Evolutionary conservation across 2,888 invertebrate species (phyloP), one percentile per base, ranked within the genome.

Genomic region (Noctua janthina): DNA sequence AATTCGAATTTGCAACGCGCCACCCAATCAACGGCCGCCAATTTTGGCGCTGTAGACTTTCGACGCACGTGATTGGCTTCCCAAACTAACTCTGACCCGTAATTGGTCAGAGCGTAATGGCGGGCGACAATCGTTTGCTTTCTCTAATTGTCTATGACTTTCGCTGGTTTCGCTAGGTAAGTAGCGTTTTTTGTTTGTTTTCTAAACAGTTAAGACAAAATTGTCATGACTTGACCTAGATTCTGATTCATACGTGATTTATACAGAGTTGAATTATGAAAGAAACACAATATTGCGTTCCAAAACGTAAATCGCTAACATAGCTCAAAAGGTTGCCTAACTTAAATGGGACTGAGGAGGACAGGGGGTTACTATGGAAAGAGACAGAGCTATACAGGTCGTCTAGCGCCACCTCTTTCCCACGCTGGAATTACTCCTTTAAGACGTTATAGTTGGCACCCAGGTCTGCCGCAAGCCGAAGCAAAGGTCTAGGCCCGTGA

Each of bases 121-220:
- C 81, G 83, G 75, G 84, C 86, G 90, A 90, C 90, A 84, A 91
- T 91, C 87, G 89, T 89, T 91, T 88, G 93, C 94, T 95, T 95
- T 93, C 94, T 94, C 94, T 93, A 91, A 93, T 93, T 93, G 92
- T 93, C 90, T 92, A 90, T 92, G 90, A 94, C 95, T 95, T 95
- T 95, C 95, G 93, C 94, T 94, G 84, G 90, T 89, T 91, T 91
- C 90, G 90, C 88, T 87, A 68, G 70, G 59, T 85, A 78, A 78
- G 83, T 68, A 46, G 15, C 46, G 68, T 73, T 76, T 75, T 86
- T 88, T 89, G 91, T 91, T 91, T 88, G 87, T 92, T 91, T 92
- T 91, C 90, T 90, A 90, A 78, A 87, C 81, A 81, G 78, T 83
- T 86, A 79, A 79, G 69, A 67, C 59, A 80, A 79, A 81, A 73